phyloP scores from a whole-genome alignment of 2,797 vertebrate species.

The Anguilla megastoma region DNA sequence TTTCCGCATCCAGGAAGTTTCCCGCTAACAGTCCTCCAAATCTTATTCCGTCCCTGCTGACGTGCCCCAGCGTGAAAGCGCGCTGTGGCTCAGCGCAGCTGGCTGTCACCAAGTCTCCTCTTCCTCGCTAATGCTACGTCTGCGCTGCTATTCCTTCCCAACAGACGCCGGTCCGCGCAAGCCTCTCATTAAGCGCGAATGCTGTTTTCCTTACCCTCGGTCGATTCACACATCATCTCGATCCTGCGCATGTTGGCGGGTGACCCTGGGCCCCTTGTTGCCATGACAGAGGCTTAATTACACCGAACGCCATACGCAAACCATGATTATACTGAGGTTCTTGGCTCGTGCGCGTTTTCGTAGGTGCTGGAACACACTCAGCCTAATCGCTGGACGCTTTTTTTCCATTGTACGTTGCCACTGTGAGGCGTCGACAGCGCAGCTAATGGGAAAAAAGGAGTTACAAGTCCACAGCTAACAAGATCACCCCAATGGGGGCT shows the following conservation, averaged over 20 bases:
- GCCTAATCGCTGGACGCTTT: not conserved
- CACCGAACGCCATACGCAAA: not conserved
- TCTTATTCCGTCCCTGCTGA: not conserved
- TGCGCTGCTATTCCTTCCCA: not conserved
- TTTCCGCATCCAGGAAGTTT: not conserved
- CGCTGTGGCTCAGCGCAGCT: not conserved
- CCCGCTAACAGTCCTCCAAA: not conserved
- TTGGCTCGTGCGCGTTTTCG: not conserved
- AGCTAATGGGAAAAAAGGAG: not conserved
- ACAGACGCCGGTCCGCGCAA: not conserved
- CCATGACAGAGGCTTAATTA: not conserved
- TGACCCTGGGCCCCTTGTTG: not conserved
- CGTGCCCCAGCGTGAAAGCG: not conserved
- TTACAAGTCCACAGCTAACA: not conserved
- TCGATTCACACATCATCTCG: not conserved
- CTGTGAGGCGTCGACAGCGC: not conserved
- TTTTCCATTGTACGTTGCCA: not conserved
- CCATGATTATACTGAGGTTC: not conserved
- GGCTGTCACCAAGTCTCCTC: not conserved
- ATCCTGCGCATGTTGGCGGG: not conserved
- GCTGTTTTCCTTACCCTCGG: not conserved
- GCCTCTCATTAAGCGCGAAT: not conserved
- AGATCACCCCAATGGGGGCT: not conserved
- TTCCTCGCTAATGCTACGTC: not conserved
- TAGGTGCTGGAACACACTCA: not conserved